A percentile compares a stretch with the other conserved stretches of the same genome.
phyloP scores from a whole-genome alignment of 2,888 invertebrate species.

The Megastigmus dorsalis region DNA sequence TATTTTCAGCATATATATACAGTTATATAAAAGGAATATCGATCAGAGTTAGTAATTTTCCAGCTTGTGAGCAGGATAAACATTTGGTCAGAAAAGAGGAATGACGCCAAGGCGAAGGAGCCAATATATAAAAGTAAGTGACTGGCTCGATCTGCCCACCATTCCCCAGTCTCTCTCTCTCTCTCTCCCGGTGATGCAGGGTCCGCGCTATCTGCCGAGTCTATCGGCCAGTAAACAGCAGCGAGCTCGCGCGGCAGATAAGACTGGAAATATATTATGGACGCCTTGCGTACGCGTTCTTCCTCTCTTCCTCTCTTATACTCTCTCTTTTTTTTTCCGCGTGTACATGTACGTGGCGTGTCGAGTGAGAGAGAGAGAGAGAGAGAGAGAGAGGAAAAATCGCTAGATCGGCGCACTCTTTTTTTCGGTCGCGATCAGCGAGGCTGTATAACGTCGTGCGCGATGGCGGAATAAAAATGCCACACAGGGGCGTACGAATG shows the following conservation, averaged over 20 bases:
- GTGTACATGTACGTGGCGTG: too few relatives aligned
- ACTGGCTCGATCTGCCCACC: slow-evolving; percentile 57
- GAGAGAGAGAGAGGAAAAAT: slow-evolving; percentile 57
- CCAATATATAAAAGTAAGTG: slow-evolving; percentile 72
- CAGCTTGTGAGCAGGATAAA: too few relatives aligned
- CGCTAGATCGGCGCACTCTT: slow-evolving; percentile 54
- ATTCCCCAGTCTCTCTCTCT: too few relatives aligned
- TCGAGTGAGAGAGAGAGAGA: too few relatives aligned
- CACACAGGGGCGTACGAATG: slow-evolving; percentile 13
- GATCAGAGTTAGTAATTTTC: too few relatives aligned
- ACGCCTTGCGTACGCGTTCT: slow-evolving; percentile 62
- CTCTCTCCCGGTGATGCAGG: slow-evolving; percentile 66
- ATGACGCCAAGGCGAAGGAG: too few relatives aligned
- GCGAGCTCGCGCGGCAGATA: slow-evolving; percentile 70
- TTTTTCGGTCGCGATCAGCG: neutral
- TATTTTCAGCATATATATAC: neutral
- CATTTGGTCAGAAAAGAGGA: too few relatives aligned
- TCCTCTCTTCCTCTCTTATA: slow-evolving; percentile 33
- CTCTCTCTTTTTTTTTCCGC: too few relatives aligned
- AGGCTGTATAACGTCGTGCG: too few relatives aligned
- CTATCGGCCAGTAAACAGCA: slow-evolving; percentile 73
- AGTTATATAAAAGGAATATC: too few relatives aligned
- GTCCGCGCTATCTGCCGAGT: slow-evolving; percentile 71
- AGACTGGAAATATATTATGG: slow-evolving; percentile 73
- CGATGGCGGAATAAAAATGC: slow-evolving; percentile 3